phyloP scores from a whole-genome alignment of 2,888 invertebrate genomes.

The Antitype chi region DNA sequence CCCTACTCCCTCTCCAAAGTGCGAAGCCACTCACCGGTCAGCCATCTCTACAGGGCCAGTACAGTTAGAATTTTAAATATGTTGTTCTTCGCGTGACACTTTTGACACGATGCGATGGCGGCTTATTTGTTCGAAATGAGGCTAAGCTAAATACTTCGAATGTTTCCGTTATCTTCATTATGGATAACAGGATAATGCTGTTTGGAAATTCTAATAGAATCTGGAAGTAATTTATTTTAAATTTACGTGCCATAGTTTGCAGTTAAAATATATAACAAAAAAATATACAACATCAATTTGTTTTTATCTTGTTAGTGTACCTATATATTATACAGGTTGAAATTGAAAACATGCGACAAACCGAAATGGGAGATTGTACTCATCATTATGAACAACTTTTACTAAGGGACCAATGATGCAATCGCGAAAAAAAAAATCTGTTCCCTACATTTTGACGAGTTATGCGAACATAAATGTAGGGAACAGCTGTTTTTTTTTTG shows the following conservation, averaged over 20 bases:
- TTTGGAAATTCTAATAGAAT: conserved; percentile 16
- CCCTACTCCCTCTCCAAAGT: conserved; percentile 47
- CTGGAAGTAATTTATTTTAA: not conserved
- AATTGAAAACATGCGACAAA: too few relatives aligned
- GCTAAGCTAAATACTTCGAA: conserved; percentile 50
- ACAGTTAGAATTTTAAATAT: conserved; percentile 65
- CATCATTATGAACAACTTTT: too few relatives aligned
- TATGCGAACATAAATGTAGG: too few relatives aligned
- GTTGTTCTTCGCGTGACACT: conserved; percentile 55
- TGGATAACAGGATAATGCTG: conserved; percentile 13
- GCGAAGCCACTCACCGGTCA: conserved; percentile 48
- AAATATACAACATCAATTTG: not conserved
- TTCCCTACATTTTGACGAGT: too few relatives aligned
- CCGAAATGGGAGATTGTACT: too few relatives aligned
- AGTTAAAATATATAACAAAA: not conserved
- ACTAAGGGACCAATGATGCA: too few relatives aligned
- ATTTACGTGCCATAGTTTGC: too few relatives aligned
- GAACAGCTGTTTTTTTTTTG: too few relatives aligned
- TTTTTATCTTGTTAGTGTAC: too few relatives aligned
- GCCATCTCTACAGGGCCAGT: conserved; percentile 49
- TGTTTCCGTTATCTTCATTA: conserved; percentile 39
- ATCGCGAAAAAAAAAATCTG: too few relatives aligned
- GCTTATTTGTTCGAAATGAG: conserved; percentile 48
- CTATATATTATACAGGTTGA: too few relatives aligned
- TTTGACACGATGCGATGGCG: conserved; percentile 30